Conservation (phyloP, 2,797 vertebrate species). For the Pyrrhura leucotis region DNA sequence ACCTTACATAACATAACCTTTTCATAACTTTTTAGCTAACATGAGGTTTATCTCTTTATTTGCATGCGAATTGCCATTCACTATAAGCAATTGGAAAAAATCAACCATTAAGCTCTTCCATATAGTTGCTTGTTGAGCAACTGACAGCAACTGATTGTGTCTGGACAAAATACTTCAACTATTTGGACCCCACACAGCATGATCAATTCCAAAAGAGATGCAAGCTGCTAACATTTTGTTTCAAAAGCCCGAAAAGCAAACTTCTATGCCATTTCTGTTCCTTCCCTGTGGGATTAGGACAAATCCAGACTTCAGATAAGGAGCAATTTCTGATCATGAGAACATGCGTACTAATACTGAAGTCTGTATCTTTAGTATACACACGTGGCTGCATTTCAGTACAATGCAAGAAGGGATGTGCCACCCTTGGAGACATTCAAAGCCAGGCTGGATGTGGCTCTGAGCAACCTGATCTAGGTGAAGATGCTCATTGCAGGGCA, state of each 20-base stretch:
- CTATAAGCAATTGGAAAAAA: not conserved
- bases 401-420: not conserved
- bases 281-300: not conserved
- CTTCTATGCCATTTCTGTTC: not conserved
- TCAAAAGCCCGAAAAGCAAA: not conserved
- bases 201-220: not conserved
- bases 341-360: not conserved
- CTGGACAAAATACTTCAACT: not conserved
- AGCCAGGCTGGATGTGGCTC: not conserved
- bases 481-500: not conserved
- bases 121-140: not conserved
- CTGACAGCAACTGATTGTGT: not conserved
- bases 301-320: not conserved
- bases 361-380: not conserved
- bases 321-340: not conserved
- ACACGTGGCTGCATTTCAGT: not conserved
- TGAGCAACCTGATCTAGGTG: not conserved
- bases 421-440: not conserved
- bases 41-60: not conserved
- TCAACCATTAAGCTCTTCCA: not conserved
- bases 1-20: not conserved
- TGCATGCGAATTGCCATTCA: not conserved
- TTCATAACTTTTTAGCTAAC: not conserved
- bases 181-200: not conserved
- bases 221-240: not conserved